These are phyloP conservation scores for Neosilurus mollespiculum DNA, from an alignment of 2,797 vertebrate genomes.

Conservation along the genomic window DNA sequence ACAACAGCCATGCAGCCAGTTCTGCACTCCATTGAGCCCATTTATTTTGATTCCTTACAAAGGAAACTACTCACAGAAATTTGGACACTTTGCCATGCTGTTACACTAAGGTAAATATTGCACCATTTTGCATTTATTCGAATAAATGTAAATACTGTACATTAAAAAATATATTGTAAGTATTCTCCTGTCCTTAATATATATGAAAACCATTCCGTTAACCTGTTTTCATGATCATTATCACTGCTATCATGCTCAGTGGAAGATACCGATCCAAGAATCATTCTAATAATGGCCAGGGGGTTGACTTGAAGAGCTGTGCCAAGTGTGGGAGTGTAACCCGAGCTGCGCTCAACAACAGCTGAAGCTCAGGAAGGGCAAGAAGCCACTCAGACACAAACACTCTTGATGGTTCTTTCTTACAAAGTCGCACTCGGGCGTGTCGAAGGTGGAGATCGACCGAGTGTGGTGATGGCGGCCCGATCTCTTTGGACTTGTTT, in stretches of 20 bases:
- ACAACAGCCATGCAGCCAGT: neutral
- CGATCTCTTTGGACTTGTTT: slow-evolving; percentile 59
- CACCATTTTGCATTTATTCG: too few relatives aligned
- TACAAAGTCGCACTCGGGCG: slow-evolving; percentile 51
- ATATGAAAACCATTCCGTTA: too few relatives aligned
- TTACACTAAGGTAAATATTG: neutral
- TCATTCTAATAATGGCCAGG: slow-evolving; percentile 44
- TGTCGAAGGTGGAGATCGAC: neutral
- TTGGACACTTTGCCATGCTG: neutral
- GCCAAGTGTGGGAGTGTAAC: slow-evolving; percentile 67
- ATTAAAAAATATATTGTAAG: neutral
- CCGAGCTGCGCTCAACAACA: slow-evolving; percentile 67
- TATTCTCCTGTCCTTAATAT: neutral
- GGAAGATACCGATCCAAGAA: neutral
- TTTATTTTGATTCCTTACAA: neutral
- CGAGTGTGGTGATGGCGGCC: slow-evolving; percentile 59
- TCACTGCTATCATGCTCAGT: too few relatives aligned
- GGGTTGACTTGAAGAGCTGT: slow-evolving; percentile 61
- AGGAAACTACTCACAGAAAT: neutral
- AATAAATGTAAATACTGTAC: neutral
- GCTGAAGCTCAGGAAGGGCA: slow-evolving; percentile 58
- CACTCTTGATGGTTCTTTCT: slow-evolving; percentile 66
- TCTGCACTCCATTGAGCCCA: neutral
- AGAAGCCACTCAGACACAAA: slow-evolving; percentile 55
- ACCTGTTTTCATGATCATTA: neutral